Evolutionary conservation across 2,113 vertebrate species (phyloP).

Genomic region (Sinocyclocheilus anophthalmus): DNA sequence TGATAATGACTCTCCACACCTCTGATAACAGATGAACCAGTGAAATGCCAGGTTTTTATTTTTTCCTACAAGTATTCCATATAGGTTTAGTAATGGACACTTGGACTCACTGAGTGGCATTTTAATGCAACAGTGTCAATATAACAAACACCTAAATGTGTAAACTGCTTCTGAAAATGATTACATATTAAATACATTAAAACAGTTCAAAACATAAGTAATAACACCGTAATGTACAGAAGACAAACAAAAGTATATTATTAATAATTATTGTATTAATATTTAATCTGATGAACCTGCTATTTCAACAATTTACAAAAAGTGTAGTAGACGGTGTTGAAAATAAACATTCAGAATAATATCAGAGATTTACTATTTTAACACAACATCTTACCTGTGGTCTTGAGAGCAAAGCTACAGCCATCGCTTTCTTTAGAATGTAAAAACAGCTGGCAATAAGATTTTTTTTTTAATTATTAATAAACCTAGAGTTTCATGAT

Average conservation of each 20-base stretch:
- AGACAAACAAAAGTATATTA: background rate
- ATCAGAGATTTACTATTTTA: background rate
- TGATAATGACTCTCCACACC: background rate
- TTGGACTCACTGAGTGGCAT: background rate
- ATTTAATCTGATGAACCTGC: background rate
- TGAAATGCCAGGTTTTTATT: too few relatives aligned
- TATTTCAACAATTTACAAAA: background rate
- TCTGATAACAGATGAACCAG: background rate
- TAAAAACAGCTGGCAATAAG: background rate
- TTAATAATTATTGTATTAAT: background rate
- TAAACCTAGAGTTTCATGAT: background rate
- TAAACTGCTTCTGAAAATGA: background rate
- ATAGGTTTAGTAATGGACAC: background rate
- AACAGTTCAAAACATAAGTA: background rate
- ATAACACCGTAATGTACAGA: background rate
- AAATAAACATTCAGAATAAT: background rate
- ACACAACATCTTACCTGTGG: slow-evolving; percentile 7
- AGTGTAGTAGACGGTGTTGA: background rate
- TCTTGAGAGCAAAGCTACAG: background rate
- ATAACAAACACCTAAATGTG: background rate
- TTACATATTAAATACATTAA: background rate
- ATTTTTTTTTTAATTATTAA: too few relatives aligned
- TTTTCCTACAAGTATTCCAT: background rate
- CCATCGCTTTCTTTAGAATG: background rate
- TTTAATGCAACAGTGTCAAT: background rate